Base-by-base conservation (phyloP, 1,140 invertebrate genomes). In the Thaumetopoea pityocampa region DNA sequence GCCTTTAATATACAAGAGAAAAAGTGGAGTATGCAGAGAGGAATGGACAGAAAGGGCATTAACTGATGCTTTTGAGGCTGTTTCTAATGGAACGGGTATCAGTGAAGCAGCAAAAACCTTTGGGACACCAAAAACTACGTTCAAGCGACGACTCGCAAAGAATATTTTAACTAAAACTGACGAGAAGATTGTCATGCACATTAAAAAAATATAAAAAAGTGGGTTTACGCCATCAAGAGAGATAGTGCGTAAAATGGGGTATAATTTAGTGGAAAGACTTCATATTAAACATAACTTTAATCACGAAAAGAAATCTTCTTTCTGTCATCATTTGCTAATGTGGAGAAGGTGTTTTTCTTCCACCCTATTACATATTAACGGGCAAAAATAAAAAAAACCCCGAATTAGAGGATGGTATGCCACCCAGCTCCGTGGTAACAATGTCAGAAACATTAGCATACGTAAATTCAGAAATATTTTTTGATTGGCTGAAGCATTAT, bases 361-460 rank as follows among this genome's bases (percentile, higher is more conserved):
- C 32, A 9, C 32, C 32, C 19, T 8, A 8, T 34, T 34, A 11
- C 10, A 34, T 34, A 12, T 19, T 34, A 5, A 34, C 12, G 11
- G 32, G 18, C 10, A 34, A 15, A 29, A 15, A 29, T 16, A 34
- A 34, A 34, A 34, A 34, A 34, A n/a, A n/a, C n/a, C 11, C 32
- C 14, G 32, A 34, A 6, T 34, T 22, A 22, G 18, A 22, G 18
- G 19, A 34, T 22, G 32, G 4, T 9, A 11, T 34, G 19, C 32
- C 32, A 9, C 17, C 16, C 4, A 10, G 32, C 4, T 34, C 32
- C 8, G 19, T 22, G 8, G 18, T 34, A 7, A 11, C 8, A 8
- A 23, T 34, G 32, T 22, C 18, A 22, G 11, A 34, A 34, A 34
- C 20, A 34, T 34, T 20, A 22, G 18, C 19, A 3, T 34, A 34